phyloP scores from a whole-genome alignment of 2,797 vertebrate genomes.

The Phoebastria nigripes region DNA sequence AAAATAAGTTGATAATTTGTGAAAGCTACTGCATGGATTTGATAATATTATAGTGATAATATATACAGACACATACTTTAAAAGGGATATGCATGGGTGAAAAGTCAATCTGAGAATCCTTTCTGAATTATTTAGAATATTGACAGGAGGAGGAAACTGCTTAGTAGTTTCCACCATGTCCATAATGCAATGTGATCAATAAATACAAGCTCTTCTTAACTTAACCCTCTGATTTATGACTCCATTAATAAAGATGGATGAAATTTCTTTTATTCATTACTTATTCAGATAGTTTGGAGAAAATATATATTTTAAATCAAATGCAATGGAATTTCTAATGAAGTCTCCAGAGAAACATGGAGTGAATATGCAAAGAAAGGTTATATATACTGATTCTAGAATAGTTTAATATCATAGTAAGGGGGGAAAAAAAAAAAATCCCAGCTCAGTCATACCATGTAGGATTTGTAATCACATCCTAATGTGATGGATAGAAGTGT shows the following conservation, averaged over 20 bases:
- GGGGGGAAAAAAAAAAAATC: background rate
- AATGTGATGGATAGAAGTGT: background rate
- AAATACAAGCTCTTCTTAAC: constrained; percentile 2
- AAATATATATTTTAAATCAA: constrained; percentile 28
- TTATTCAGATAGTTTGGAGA: constrained; percentile 52
- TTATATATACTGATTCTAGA: background rate
- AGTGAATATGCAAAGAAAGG: background rate
- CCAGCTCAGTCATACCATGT: background rate
- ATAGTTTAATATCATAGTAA: background rate
- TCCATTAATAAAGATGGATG: constrained; percentile 43
- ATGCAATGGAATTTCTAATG: constrained; percentile 19
- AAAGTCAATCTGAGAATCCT: constrained; percentile 7
- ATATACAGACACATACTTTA: background rate
- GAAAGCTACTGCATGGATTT: background rate
- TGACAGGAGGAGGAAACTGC: constrained; percentile 35
- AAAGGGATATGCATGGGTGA: background rate
- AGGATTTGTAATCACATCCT: background rate
- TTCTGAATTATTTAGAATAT: constrained; percentile 59
- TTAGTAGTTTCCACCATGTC: background rate
- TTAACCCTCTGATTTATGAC: constrained; percentile 24
- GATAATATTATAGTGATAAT: background rate
- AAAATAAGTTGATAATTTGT: background rate
- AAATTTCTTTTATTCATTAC: constrained; percentile 33
- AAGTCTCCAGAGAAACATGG: background rate
- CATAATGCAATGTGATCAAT: constrained; percentile 42